Percentiles rank a stretch among this genome's conserved stretches.
Conservation (phyloP, 2,888 invertebrate genomes). For the Acronicta aceris region DNA sequence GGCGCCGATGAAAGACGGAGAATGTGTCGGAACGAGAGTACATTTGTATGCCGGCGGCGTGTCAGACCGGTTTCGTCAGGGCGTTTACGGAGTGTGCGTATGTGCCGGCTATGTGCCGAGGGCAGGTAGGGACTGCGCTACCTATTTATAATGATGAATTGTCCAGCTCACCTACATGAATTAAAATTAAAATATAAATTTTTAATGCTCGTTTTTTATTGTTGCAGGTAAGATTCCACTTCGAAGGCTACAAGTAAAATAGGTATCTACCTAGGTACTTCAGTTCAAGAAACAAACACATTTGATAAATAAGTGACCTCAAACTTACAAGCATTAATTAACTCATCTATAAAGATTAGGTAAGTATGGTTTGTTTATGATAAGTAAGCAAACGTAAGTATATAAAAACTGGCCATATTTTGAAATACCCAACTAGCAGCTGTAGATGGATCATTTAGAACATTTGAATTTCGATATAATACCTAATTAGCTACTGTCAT, state of each 20-base stretch:
- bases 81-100: constrained; percentile 84
- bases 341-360: too few species aligned
- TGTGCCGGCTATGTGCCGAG: constrained; percentile 83
- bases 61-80: constrained; percentile 85
- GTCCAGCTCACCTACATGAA: constrained; percentile 60
- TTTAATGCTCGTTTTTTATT: constrained; percentile 71
- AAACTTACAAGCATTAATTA: constrained; percentile 3
- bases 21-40: constrained; percentile 82
- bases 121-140: constrained; percentile 79
- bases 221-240: constrained; percentile 77
- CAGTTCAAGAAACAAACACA: constrained; percentile 35
- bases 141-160: constrained; percentile 82
- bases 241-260: constrained; percentile 18
- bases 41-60: constrained; percentile 85
- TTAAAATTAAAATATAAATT: constrained; percentile 61
- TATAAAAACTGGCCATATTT: too few species aligned
- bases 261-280: background rate
- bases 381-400: too few species aligned
- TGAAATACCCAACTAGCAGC: too few species aligned
- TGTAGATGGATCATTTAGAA: too few species aligned
- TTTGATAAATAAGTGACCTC: constrained; percentile 13
- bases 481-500: too few species aligned
- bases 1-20: constrained; percentile 86
- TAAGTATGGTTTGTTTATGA: too few species aligned
- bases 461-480: too few species aligned